phyloP scores from a whole-genome alignment of 2,113 vertebrate genomes.

The Oryctolagus cuniculus region mOryCun1.1 NC_091448.1:9650001-9650500 shows the following conservation, averaged over 20 bases:
- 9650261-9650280: not conserved
- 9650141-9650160: not conserved
- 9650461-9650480: not conserved
- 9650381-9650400: not conserved
- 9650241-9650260: not conserved
- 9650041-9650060: not conserved
- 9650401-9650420: not conserved
- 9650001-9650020: not conserved
- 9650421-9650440: not conserved
- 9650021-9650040: not conserved
- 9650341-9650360: not conserved
- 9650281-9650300: conserved; percentile 4
- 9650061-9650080: not conserved
- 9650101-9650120: not conserved
- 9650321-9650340: not conserved
- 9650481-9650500: too few relatives aligned
- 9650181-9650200: conserved; percentile 18
- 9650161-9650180: not conserved
- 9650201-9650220: not conserved
- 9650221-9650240: not conserved
- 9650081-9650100: not conserved
- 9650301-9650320: not conserved
- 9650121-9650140: not conserved
- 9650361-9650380: not conserved
- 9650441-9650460: not conserved